phyloP scores from a whole-genome alignment of 2,888 invertebrate species.

The Tetragonisca angustula region DNA sequence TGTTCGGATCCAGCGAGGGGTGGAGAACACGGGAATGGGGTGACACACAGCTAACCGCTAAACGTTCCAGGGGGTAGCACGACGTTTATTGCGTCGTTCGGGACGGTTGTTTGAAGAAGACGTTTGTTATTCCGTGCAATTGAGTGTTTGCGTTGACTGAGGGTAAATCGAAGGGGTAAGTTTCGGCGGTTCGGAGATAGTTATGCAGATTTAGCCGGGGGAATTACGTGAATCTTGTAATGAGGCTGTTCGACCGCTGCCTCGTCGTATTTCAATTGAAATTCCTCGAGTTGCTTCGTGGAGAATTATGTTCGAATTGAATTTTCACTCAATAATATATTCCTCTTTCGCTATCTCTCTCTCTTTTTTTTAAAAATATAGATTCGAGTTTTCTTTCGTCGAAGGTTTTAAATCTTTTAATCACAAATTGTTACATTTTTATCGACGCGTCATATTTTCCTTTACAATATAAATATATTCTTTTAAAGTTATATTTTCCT shows the following conservation, averaged over 20 bases:
- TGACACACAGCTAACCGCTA: conserved; percentile 40
- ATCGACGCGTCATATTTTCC: too few relatives aligned
- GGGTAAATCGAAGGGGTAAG: neutral
- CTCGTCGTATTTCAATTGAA: neutral
- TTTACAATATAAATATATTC: too few relatives aligned
- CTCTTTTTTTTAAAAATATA: too few relatives aligned
- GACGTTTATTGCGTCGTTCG: conserved; percentile 29
- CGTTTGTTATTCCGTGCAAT: conserved; percentile 30
- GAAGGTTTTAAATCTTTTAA: too few relatives aligned
- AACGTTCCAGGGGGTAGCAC: conserved; percentile 6
- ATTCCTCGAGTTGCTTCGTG: neutral
- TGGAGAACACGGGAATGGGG: neutral
- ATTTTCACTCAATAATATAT: too few relatives aligned
- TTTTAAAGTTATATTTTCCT: too few relatives aligned
- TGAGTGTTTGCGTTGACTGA: conserved; percentile 2
- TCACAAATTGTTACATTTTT: too few relatives aligned
- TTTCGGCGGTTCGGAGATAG: neutral
- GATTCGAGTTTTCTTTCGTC: too few relatives aligned
- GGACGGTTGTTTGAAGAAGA: conserved; percentile 30
- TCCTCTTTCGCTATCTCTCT: too few relatives aligned
- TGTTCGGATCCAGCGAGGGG: conserved; percentile 27
- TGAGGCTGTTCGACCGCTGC: neutral
- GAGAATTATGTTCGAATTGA: too few relatives aligned
- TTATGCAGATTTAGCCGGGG: conserved; percentile 6
- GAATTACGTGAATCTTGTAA: conserved; percentile 3